Evolutionary conservation across 2,797 vertebrate species (phyloP).

Genomic region (Xenentodon cancila): DNA sequence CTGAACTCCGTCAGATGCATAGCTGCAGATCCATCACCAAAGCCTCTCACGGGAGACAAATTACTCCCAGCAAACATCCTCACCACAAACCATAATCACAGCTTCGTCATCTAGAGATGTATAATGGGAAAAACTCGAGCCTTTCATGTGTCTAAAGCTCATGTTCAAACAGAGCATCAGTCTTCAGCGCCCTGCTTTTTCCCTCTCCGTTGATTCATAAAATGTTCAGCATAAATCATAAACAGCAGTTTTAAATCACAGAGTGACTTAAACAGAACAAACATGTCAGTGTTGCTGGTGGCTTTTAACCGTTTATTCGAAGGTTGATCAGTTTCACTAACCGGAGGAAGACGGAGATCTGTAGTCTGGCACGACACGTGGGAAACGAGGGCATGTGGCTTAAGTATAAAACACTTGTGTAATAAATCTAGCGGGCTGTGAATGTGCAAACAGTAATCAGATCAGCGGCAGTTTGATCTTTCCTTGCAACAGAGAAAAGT

Average conservation of each 20-base stretch:
- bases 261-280: slow-evolving; percentile 4
- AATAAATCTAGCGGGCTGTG: slow-evolving; percentile 56
- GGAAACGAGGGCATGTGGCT: slow-evolving; percentile 64
- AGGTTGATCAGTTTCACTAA: slow-evolving; percentile 17
- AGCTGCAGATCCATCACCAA: slow-evolving; percentile 43
- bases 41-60: slow-evolving; percentile 63
- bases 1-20: slow-evolving; percentile 12
- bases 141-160: slow-evolving; percentile 63
- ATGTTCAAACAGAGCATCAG: slow-evolving; percentile 56
- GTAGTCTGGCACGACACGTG: slow-evolving; percentile 57
- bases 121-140: slow-evolving; percentile 59
- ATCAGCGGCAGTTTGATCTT: slow-evolving; percentile 58
- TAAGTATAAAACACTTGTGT: slow-evolving; percentile 57
- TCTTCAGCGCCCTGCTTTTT: slow-evolving; percentile 21
- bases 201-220: slow-evolving; percentile 24
- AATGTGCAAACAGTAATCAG: slow-evolving; percentile 69
- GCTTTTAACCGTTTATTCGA: slow-evolving; percentile 4
- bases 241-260: slow-evolving; percentile 22
- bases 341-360: slow-evolving; percentile 32
- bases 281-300: slow-evolving; percentile 7
- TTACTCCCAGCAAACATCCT: slow-evolving; percentile 61
- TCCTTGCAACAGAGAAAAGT: slow-evolving; percentile 21
- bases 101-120: slow-evolving; percentile 62
- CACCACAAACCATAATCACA: slow-evolving; percentile 75
- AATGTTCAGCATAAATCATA: slow-evolving; percentile 45